These are phyloP conservation scores for Piscicola geometra DNA, from an alignment of 2,888 invertebrate species.

Conservation along the genomic window DNA sequence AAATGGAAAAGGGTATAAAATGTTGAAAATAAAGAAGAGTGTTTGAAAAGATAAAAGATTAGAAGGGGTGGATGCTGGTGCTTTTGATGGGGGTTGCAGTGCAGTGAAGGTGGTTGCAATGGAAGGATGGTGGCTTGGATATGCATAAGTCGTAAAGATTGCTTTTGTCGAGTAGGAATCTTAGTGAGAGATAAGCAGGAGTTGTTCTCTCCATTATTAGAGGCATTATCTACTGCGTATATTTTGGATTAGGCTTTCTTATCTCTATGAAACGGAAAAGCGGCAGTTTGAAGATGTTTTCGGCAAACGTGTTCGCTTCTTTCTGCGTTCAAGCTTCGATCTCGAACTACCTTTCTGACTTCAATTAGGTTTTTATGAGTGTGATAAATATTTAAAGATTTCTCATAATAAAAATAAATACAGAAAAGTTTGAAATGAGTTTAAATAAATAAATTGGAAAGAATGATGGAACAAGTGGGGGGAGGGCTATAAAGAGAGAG, in stretches of 20 bases:
- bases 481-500: neutral
- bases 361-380: neutral
- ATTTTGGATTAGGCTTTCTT: slow-evolving; percentile 1
- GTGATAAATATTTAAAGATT: neutral
- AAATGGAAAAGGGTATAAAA: too few species aligned
- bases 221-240: slow-evolving; percentile 11
- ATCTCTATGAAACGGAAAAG: slow-evolving; percentile 12
- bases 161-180: slow-evolving; percentile 18
- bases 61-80: too few species aligned
- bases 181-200: slow-evolving; percentile 6
- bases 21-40: too few species aligned
- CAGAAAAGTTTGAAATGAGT: too few species aligned
- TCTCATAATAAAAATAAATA: neutral
- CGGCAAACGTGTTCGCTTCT: too few species aligned
- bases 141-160: slow-evolving; percentile 7
- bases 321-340: too few species aligned
- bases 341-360: too few species aligned
- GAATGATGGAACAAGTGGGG: neutral
- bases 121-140: too few species aligned
- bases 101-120: too few species aligned
- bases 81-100: neutral
- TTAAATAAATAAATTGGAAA: neutral
- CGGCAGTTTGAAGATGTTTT: neutral
- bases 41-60: too few species aligned
- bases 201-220: slow-evolving; percentile 15